These are phyloP conservation scores for Pheosia gnoma DNA, from an alignment of 2,888 invertebrate species.

Conservation along the genomic window DNA sequence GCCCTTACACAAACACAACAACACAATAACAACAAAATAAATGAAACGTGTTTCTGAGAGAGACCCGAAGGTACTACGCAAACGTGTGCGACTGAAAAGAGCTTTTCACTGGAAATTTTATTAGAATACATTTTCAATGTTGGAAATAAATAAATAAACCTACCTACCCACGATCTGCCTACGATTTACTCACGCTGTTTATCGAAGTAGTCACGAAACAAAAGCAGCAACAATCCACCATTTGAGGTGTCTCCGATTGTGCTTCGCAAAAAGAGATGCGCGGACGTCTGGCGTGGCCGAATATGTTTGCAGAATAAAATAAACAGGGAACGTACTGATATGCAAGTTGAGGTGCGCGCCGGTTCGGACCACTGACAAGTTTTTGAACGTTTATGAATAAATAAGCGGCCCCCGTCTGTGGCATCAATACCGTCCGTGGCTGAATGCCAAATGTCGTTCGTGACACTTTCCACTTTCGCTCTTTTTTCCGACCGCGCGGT, in stretches of 20 bases:
- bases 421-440: constrained; percentile 75
- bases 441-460: constrained; percentile 78
- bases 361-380: constrained; percentile 61
- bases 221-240: constrained; percentile 34
- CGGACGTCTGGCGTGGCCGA: constrained; percentile 41
- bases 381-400: constrained; percentile 83
- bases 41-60: neutral
- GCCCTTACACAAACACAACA: too few species aligned
- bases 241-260: constrained; percentile 39
- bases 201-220: constrained; percentile 36
- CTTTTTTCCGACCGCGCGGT: constrained; percentile 57
- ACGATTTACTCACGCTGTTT: constrained; percentile 31
- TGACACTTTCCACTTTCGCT: constrained; percentile 79
- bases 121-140: neutral
- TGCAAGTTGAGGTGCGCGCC: constrained; percentile 41
- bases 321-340: constrained; percentile 60
- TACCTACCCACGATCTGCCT: too few species aligned
- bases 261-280: constrained; percentile 38
- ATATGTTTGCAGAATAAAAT: constrained; percentile 59
- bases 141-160: constrained; percentile 7
- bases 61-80: neutral
- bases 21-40: constrained; percentile 5
- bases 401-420: constrained; percentile 74
- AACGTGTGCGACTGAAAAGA: neutral
- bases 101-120: neutral